Percentiles rank a stretch among this genome's conserved stretches.
phyloP scores from a whole-genome alignment of 2,797 vertebrate species.

The Crocidura indochinensis region DNA sequence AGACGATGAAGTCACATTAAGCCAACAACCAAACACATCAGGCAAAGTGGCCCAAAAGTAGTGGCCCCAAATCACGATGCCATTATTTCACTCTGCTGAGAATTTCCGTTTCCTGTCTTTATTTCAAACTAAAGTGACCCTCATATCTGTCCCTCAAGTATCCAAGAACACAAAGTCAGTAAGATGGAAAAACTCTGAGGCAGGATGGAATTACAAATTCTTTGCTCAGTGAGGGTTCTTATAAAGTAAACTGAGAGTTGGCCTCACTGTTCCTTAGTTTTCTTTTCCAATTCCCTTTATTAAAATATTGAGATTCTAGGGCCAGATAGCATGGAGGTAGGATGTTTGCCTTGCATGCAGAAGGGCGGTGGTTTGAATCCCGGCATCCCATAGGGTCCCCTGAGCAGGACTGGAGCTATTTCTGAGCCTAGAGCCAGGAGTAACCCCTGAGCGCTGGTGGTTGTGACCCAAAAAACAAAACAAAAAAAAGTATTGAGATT shows the following conservation, averaged over 20 bases:
- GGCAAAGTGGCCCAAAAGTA: slow-evolving; percentile 31
- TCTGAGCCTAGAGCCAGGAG: too few relatives aligned
- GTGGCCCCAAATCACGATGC: slow-evolving; percentile 52
- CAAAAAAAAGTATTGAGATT: background rate
- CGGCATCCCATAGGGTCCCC: too few relatives aligned
- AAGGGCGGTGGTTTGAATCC: too few relatives aligned
- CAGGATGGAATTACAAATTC: slow-evolving; percentile 70
- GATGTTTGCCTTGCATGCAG: too few relatives aligned
- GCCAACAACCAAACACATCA: slow-evolving; percentile 3
- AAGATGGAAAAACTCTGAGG: slow-evolving; percentile 64
- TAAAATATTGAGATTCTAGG: slow-evolving; percentile 21
- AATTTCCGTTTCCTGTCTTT: slow-evolving; percentile 58
- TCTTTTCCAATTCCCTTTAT: slow-evolving; percentile 53
- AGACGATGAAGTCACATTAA: slow-evolving; percentile 53
- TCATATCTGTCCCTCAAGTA: slow-evolving; percentile 61
- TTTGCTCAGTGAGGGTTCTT: slow-evolving; percentile 9
- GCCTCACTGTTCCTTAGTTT: slow-evolving; percentile 57
- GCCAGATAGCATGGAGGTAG: too few relatives aligned
- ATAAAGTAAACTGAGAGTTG: slow-evolving; percentile 62
- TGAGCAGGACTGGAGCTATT: too few relatives aligned
- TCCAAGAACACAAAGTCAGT: slow-evolving; percentile 67
- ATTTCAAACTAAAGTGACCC: slow-evolving; percentile 64
- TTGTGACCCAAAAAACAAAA: too few relatives aligned
- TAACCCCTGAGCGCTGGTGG: too few relatives aligned
- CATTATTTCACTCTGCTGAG: slow-evolving; percentile 38